Evolutionary conservation across 2,113 vertebrate genomes (phyloP), one percentile per base, ranked within the genome.

Genomic region (Australoheros scitulus): DNA sequence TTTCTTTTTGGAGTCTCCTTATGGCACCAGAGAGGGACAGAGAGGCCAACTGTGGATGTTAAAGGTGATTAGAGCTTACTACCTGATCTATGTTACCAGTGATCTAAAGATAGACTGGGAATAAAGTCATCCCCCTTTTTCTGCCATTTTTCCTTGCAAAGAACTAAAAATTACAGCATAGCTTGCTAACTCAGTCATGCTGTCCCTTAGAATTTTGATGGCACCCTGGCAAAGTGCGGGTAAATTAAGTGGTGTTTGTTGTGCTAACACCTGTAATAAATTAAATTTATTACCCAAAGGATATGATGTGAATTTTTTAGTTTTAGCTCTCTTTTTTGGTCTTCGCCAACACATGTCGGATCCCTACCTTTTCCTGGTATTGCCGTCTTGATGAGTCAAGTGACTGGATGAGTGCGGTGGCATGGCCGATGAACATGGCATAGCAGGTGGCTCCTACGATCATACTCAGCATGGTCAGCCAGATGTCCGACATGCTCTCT

Each of bases 391-490:
- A 98, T 0, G 97, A 98, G 89, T 98, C 97, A 85, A 98, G 93
- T 0, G 97, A 98, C 92, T 98, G 97, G 92, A 98, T 98, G 87
- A 98, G 97, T 0, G 97, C 97, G 0, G 97, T 98, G 70, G 97
- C 97, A 0, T 98, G 97, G 74, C 97, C 97, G 7, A 98, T 97
- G 94, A 98, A 98, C 97, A 98, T 98, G 95, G 97, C 97, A 4
- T 98, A 98, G 93, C 97, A 98, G 78, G 97, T 99, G 93, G 98
- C 98, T 0, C 98, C 98, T 24, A 99, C 98, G 0, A 99, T 99
- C 98, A 99, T 99, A 87, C 98, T 99, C 10, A 99, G 96, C 98
- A 99, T 99, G 3, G 98, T 99, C 43, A 99, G 96, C 98, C 98
- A 99, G 95, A 99, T 97, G 92, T 99, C 98, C 0, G 98, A 98